Percentiles rank a stretch among this genome's conserved stretches.
phyloP scores from a whole-genome alignment of 2,797 vertebrate species.

The Delichon dasypus region DNA sequence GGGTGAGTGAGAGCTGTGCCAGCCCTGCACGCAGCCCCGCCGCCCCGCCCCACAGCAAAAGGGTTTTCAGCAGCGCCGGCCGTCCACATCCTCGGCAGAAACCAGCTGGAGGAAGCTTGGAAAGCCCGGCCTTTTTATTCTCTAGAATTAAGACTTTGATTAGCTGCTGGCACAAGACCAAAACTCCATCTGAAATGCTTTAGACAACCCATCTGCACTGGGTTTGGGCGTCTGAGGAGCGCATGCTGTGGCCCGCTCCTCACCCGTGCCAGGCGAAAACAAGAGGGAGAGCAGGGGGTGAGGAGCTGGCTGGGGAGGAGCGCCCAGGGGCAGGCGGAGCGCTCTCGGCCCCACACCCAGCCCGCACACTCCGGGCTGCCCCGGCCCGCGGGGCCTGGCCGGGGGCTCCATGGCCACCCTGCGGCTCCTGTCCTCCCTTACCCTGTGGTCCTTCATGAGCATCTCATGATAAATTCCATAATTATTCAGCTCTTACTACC shows the following conservation, averaged over 20 bases:
- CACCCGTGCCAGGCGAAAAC: background rate
- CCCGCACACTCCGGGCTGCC: background rate
- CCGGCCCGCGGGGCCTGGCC: no score
- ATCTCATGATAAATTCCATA: constrained; percentile 93
- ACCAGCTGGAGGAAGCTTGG: constrained; percentile 3
- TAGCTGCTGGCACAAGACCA: constrained; percentile 52
- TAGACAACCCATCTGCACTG: constrained; percentile 34
- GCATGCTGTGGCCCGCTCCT: background rate
- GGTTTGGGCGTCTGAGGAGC: background rate
- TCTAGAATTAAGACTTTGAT: constrained; percentile 58
- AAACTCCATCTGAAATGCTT: constrained; percentile 52
- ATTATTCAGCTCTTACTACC: constrained; percentile 92
- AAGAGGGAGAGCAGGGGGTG: background rate
- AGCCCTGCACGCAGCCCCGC: background rate
- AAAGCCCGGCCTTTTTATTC: constrained; percentile 1
- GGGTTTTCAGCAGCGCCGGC: background rate
- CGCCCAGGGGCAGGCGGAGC: background rate
- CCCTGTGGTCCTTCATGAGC: constrained; percentile 85
- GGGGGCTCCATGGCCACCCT: background rate
- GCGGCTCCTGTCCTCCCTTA: constrained; percentile 52
- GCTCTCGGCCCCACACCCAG: background rate
- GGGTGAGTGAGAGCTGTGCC: rapidly evolving
- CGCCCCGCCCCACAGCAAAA: rapidly evolving
- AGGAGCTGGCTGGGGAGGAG: background rate
- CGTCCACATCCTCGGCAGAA: background rate